Base-by-base conservation (phyloP, 35 echinoderm and acorn worm species). In the Stichopus chloronotus region DNA sequence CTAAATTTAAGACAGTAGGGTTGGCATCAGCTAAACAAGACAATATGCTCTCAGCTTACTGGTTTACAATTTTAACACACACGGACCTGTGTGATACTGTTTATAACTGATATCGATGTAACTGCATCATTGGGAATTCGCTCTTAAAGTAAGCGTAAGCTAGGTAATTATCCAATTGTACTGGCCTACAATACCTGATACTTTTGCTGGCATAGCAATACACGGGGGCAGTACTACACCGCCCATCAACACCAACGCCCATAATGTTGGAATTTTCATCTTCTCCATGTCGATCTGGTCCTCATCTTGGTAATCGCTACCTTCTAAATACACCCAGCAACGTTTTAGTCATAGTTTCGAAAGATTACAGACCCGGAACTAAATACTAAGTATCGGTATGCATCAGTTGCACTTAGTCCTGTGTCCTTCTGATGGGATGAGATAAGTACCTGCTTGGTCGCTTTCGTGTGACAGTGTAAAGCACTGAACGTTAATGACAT, bases 181-280 rank as follows among this genome's bases (percentile, higher is more conserved):
- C 30, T 43, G 30, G 30, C 30, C 30, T 43, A 43, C 30, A 43
- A 43, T 43, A 43, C 69, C 69, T 74, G 69, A 74, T 19, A 74
- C 17, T 14, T n/a, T 20, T 21, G 14, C 69, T 19, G 69, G 69
- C 69, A 74, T 74, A 74, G 69, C 69, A 74, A n/a, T 74, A 74
- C 69, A 74, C 69, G 22, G 19, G 17, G 69, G 69, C 13, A 74
- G 17, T 74, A 21, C 17, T 74, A 74, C 13, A 74, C 69, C 69
- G 69, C 12, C 69, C 59, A 74, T 74, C 69, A 74, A n/a, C 17
- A 74, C 69, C 14, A 74, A 74, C 69, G 69, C 69, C 69, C 69
- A 74, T 74, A 74, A 74, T 74, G 69, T 74, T 74, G 69, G 69
- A 74, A 21, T 14, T 74, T 74, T 74, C 69, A 74, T 74, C 69